Conservation (phyloP, 1,140 invertebrate species). For the Paraescarpia echinospica region DNA sequence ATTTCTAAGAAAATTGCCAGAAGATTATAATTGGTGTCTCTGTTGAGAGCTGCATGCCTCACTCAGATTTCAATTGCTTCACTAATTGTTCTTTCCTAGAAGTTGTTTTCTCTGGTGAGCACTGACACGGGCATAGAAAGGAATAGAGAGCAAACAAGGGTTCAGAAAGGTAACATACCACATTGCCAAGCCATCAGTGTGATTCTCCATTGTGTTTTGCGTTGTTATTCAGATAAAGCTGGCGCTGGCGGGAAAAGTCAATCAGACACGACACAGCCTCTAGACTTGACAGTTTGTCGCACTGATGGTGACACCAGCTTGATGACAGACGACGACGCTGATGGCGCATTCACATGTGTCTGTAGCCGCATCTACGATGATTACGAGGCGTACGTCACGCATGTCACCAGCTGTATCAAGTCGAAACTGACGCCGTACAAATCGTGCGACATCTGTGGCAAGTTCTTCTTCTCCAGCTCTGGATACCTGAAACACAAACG, state of each 20-base stretch:
- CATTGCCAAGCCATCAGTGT: too few relatives aligned
- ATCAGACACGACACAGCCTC: conserved; percentile 14
- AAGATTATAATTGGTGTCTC: too few relatives aligned
- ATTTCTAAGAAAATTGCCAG: too few relatives aligned
- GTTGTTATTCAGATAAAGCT: neutral
- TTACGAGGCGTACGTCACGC: conserved; percentile 25
- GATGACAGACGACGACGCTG: neutral
- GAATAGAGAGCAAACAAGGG: too few relatives aligned
- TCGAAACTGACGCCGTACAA: conserved; percentile 27
- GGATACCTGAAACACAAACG: conserved; percentile 31
- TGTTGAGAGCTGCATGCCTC: too few relatives aligned
- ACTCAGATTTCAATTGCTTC: too few relatives aligned
- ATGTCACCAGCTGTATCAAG: conserved; percentile 19
- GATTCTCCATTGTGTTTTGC: neutral
- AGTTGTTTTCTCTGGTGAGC: too few relatives aligned
- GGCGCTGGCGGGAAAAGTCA: neutral
- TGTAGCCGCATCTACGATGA: conserved; percentile 13
- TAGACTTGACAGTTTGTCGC: conserved; percentile 21
- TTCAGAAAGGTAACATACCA: too few relatives aligned
- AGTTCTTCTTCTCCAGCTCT: conserved; percentile 29
- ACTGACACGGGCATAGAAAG: too few relatives aligned
- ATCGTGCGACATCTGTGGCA: conserved; percentile 30
- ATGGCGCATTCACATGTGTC: conserved; percentile 14
- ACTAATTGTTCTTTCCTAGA: too few relatives aligned
- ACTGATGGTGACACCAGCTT: neutral